Base-by-base conservation (phyloP, 2,888 invertebrate genomes). In the Epinotia nisella region DNA sequence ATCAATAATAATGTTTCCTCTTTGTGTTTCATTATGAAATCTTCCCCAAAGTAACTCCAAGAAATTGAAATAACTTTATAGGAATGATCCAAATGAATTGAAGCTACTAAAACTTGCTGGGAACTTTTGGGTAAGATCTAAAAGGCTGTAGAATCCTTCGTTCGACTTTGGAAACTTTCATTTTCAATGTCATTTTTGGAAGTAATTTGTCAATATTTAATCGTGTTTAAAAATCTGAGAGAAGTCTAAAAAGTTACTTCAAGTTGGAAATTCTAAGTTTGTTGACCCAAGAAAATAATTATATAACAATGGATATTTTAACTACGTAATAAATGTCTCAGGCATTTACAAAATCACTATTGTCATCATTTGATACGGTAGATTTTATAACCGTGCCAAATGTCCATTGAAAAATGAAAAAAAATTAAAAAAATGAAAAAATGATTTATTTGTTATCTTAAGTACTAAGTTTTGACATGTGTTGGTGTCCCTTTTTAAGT, bases 121-220 rank as follows among this genome's bases (percentile, higher is more conserved):
- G 13, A 71, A 71, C 41, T 67, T 67, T 53, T 60, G 19, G 39
- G 24, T 41, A 55, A 71, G 35, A 65, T 61, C n/a, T 67, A 61
- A 68, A 68, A 62, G 72, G 55, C 41, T 61, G 19, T 61, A 24
- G 61, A 70, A 61, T 53, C 9, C 15, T 72, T 62, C n/a, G 39
- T 67, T 68, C 13, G 61, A 68, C 56, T 61, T 61, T 56, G 21
- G 11, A 24, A 72, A 67, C 61, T 67, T 67, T 61, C 10, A n/a
- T 56, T 72, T 72, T 39, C 56, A 61, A 35, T 62, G 35, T 61
- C 56, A 19, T 49, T 39, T 13, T 45, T 9, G 21, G 45, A 55
- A 66, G 35, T 49, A 45, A 61, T 68, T 67, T 49, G 56, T 62
- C 53, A 39, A 68, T 72, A 24, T 51, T 72, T 67, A 55, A 66